Percentiles rank a stretch among this genome's conserved stretches.
Evolutionary conservation across 2,797 vertebrate genomes (phyloP).

Genomic region (Girardinus metallicus): DNA sequence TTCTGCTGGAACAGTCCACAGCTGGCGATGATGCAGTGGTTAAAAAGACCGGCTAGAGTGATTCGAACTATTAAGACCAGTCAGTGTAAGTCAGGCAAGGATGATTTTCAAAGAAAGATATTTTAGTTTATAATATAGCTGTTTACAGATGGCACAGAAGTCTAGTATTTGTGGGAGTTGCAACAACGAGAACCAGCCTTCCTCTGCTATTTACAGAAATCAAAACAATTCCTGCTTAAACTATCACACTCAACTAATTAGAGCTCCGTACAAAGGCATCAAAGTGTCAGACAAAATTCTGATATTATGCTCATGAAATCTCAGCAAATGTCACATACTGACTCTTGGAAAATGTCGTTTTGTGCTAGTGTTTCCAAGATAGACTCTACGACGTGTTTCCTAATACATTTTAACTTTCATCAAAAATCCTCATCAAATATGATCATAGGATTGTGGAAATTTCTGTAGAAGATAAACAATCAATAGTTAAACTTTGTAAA

Average conservation of each 20-base stretch:
- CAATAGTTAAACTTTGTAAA: background rate
- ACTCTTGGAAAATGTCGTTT: background rate
- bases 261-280: background rate
- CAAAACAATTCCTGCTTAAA: background rate
- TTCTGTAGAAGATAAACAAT: background rate
- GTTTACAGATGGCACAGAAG: background rate
- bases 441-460: background rate
- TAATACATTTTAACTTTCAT: background rate
- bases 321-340: background rate
- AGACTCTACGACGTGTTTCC: background rate
- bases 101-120: background rate
- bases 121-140: background rate
- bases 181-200: background rate
- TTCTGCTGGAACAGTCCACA: conserved; percentile 13
- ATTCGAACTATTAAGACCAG: background rate
- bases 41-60: conserved; percentile 10
- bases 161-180: background rate
- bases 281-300: background rate
- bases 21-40: conserved; percentile 11
- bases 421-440: background rate
- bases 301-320: background rate
- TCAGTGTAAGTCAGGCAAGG: background rate
- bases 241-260: background rate
- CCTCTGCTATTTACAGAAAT: background rate
- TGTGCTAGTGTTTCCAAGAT: background rate